Evolutionary conservation across 2,888 invertebrate species (phyloP).

Genomic region (Ditylenchus weischeri): DNA sequence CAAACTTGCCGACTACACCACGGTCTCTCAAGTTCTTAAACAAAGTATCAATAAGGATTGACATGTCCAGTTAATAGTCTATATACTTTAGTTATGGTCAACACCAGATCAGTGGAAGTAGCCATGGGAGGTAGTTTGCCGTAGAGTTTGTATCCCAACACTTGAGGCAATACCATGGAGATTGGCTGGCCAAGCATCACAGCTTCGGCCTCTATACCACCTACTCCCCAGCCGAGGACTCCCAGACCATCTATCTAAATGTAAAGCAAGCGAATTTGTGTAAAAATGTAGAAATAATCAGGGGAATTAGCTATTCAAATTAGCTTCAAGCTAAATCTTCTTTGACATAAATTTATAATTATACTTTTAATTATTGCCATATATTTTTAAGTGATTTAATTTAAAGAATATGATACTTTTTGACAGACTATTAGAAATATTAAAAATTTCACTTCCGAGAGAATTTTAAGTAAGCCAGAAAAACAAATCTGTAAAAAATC

Average conservation of each 20-base stretch:
- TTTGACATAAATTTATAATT: too few species aligned
- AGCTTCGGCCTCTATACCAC: constrained; percentile 93
- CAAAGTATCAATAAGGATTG: constrained; percentile 15
- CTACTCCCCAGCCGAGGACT: constrained; percentile 79
- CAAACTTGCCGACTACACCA: constrained; percentile 96
- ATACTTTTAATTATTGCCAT: too few species aligned
- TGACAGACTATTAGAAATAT: too few species aligned
- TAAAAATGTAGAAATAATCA: too few species aligned
- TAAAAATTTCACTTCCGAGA: too few species aligned
- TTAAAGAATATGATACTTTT: too few species aligned
- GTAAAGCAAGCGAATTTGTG: background rate
- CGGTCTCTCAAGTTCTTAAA: constrained; percentile 78
- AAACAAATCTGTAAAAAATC: too few species aligned
- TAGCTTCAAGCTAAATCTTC: too few species aligned
- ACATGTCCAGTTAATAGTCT: background rate
- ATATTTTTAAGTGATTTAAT: too few species aligned
- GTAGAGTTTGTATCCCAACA: constrained; percentile 84
- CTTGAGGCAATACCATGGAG: constrained; percentile 90
- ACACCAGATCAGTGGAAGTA: constrained; percentile 91
- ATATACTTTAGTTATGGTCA: constrained; percentile 30
- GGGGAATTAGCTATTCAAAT: too few species aligned
- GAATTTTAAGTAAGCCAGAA: too few species aligned
- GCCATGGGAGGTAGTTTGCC: constrained; percentile 78
- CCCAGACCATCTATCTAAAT: constrained; percentile 70
- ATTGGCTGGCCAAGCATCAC: constrained; percentile 97